These are phyloP conservation scores for Drosophila anomalata DNA, from an alignment of 2,888 invertebrate species.

Conservation along the genomic window DNA sequence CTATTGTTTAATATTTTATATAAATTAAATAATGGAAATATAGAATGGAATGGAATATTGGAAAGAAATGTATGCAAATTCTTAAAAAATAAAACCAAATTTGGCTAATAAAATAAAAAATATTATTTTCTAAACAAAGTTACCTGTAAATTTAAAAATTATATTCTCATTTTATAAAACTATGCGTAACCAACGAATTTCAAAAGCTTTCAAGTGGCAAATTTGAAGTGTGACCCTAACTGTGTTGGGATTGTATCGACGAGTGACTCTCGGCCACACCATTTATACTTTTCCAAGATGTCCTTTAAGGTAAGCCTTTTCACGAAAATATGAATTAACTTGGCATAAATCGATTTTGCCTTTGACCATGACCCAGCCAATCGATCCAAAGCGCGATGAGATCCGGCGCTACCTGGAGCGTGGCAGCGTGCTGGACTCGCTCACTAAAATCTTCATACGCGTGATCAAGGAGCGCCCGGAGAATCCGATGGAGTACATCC, in stretches of 20 bases:
- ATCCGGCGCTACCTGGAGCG: conserved; percentile 83
- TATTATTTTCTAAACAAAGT: no score
- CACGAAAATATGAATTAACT: neutral
- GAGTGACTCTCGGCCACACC: neutral
- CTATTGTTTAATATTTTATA: no score
- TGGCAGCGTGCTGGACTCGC: conserved; percentile 82
- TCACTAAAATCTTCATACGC: conserved; percentile 82
- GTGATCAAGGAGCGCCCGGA: conserved; percentile 81
- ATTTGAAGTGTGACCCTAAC: neutral
- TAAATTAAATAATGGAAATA: no score
- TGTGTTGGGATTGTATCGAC: conserved; percentile 9
- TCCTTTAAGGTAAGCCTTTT: conserved; percentile 73
- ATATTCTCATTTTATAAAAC: no score
- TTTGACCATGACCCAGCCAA: conserved; percentile 73
- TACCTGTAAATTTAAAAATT: no score
- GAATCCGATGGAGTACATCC: conserved; percentile 82
- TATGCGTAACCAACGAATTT: neutral
- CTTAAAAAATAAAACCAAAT: no score
- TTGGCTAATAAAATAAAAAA: no score
- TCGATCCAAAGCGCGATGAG: conserved; percentile 83
- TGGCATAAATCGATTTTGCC: neutral
- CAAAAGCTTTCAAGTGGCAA: neutral
- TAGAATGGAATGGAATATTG: no score
- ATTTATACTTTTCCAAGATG: conserved; percentile 57
- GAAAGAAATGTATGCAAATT: no score